Evolutionary conservation across 2,797 vertebrate species (phyloP).

Genomic region (Steatocranus sp.): DNA sequence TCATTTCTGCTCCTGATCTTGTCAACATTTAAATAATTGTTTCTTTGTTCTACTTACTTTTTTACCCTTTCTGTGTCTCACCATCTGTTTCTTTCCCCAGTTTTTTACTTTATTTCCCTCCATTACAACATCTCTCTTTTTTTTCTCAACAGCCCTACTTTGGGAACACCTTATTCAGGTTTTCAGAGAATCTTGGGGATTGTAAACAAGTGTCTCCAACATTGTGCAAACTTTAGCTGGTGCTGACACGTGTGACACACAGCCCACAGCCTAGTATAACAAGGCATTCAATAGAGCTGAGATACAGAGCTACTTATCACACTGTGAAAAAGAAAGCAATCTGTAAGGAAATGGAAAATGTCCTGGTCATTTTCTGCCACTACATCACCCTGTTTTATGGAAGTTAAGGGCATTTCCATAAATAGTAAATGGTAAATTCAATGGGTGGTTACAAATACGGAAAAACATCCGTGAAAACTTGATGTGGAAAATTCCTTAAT

Average conservation of each 20-base stretch:
- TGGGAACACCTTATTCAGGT: constrained; percentile 14
- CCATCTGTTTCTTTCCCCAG: constrained; percentile 19
- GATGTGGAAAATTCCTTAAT: neutral
- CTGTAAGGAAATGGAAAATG: neutral
- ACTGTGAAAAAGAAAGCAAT: neutral
- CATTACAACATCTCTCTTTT: neutral
- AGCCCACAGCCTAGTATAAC: constrained; percentile 2
- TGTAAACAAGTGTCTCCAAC: constrained; percentile 50
- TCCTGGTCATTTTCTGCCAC: neutral
- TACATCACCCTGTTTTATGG: neutral
- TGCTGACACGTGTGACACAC: constrained; percentile 28
- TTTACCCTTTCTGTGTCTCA: neutral
- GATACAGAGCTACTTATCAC: constrained; percentile 10
- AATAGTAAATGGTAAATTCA: neutral
- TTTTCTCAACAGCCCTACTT: constrained; percentile 21
- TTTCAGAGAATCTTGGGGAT: constrained; percentile 16
- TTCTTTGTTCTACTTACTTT: neutral
- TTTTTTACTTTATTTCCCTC: neutral
- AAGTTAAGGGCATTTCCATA: neutral
- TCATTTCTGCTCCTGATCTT: neutral
- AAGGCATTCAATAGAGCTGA: constrained; percentile 24
- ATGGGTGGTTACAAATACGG: neutral
- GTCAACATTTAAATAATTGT: neutral
- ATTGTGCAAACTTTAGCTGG: constrained; percentile 28
- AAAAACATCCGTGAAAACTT: neutral